Evolutionary conservation across 2,797 vertebrate species (phyloP), one percentile per base, ranked within the genome.

Genomic region (Ctenopoma kingsleyae): DNA sequence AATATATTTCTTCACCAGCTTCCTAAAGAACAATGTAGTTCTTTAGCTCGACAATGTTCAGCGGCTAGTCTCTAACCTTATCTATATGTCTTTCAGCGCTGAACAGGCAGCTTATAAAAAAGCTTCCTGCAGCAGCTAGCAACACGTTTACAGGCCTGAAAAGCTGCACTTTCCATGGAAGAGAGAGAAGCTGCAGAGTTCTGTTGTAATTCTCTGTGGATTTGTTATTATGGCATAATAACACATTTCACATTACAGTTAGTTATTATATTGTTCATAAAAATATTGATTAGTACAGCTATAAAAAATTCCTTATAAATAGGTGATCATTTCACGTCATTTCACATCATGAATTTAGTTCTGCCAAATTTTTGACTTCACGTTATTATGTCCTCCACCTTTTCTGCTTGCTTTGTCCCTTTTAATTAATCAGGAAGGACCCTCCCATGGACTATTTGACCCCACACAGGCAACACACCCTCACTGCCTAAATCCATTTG

Each of bases 401-500:
- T 62, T 67, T 9, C 56, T 50, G n/a, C 30, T 3, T n/a, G 13
- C 44, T 77, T 71, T 78, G 57, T 52, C 55, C 2, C 32, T 57
- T 38, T 15, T 36, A 57, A 76, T 59, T 53, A 50, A 51, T 46
- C 50, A 85, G 74, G 71, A 83, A 73, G 44, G 36, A 35, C 48
- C 32, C 63, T 68, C 80, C 80, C 67, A 56, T 46, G 63, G 8
- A 48, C 60, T 23, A 12, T 63, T 25, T 74, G 70, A 82, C 71
- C 79, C 40, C 51, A 23, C 3, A 23, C 16, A 11, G 7, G 5
- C 48, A 54, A 12, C 53, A 30, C 23, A 23, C 32, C 27, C 43
- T 67, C 47, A 32, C 5, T 40, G 56, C 41, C 59, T 66, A 63
- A 78, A 41, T 43, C 30, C 17, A 41, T 32, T 51, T 22, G 4